These are phyloP conservation scores for Anas acuta DNA, from an alignment of 2,797 vertebrate species.

Conservation along the genomic window DNA sequence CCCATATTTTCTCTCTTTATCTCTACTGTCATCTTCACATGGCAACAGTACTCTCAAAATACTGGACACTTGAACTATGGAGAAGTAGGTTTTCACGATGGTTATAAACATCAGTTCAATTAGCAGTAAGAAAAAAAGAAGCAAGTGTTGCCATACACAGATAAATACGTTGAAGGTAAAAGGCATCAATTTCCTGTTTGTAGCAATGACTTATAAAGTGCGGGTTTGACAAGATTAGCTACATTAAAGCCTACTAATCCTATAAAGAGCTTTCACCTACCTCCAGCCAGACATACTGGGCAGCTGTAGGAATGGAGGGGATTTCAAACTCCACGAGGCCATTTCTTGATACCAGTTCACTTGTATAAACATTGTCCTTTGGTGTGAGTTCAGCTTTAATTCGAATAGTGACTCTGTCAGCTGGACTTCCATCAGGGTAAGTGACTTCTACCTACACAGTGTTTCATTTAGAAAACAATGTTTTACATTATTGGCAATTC, in stretches of 20 bases:
- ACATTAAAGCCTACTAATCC: conserved; percentile 79
- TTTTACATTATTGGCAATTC: neutral
- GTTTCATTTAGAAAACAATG: neutral
- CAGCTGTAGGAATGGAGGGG: conserved; percentile 90
- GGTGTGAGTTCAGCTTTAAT: conserved; percentile 91
- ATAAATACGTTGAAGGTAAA: conserved; percentile 6
- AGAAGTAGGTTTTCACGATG: neutral
- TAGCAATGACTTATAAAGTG: neutral
- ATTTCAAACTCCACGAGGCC: conserved; percentile 91
- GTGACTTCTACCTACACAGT: conserved; percentile 87
- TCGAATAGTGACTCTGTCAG: conserved; percentile 86
- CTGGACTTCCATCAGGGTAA: conserved; percentile 91
- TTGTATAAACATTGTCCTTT: conserved; percentile 91
- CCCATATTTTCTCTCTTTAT: neutral
- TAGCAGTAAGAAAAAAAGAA: neutral
- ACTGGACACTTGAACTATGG: neutral
- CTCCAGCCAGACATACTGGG: conserved; percentile 96
- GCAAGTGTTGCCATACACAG: neutral
- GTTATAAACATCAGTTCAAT: neutral
- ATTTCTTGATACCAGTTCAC: conserved; percentile 84
- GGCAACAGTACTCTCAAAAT: neutral
- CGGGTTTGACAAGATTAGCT: conserved; percentile 57
- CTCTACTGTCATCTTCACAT: neutral
- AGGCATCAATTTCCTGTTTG: conserved; percentile 24
- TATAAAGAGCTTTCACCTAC: conserved; percentile 78